Conservation (phyloP, 1,140 invertebrate genomes). For the Drosophila subpulchrella region DNA sequence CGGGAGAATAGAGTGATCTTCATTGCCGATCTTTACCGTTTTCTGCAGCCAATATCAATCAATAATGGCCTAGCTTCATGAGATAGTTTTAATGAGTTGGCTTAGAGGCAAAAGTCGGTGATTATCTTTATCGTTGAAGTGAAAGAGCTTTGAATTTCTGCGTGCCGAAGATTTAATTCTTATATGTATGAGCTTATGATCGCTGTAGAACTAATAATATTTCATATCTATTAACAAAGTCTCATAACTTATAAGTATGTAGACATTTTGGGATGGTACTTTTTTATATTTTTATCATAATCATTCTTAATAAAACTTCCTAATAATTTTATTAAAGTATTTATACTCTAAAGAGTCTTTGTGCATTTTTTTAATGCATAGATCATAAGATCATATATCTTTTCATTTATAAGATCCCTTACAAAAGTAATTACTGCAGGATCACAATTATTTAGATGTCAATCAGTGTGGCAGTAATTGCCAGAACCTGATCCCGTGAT, state of each 20-base stretch:
- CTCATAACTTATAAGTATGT: too few species aligned
- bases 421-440: background rate
- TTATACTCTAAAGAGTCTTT: too few species aligned
- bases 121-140: background rate
- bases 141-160: background rate
- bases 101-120: background rate
- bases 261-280: too few species aligned
- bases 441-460: background rate
- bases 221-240: too few species aligned
- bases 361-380: background rate
- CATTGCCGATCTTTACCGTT: conserved; percentile 15
- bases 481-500: background rate
- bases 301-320: too few species aligned
- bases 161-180: background rate
- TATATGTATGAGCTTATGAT: too few species aligned
- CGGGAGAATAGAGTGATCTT: conserved; percentile 20
- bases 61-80: conserved; percentile 2
- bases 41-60: conserved; percentile 9
- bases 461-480: background rate
- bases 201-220: too few species aligned
- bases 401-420: background rate
- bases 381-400: background rate
- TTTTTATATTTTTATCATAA: too few species aligned
- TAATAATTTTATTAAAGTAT: too few species aligned
- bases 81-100: background rate